These are phyloP conservation scores for Conopomorpha cramerella DNA, from an alignment of 1,140 invertebrate species.

Conservation along the genomic window DNA sequence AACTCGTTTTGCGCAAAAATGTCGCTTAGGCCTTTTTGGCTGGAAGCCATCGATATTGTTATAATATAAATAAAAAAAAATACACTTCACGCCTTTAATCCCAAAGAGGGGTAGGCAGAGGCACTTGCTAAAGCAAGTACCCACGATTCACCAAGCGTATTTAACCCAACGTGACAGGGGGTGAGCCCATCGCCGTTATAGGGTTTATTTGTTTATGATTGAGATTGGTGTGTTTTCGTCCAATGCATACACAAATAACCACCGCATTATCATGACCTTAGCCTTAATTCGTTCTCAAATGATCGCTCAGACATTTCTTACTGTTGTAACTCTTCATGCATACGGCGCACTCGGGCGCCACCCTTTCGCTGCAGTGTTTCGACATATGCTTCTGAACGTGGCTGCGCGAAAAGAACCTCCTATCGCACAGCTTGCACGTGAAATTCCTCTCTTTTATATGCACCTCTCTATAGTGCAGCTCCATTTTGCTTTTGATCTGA, in stretches of 20 bases:
- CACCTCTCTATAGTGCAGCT: constrained; percentile 37
- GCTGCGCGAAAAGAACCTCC: constrained; percentile 34
- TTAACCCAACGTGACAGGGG: too few relatives aligned
- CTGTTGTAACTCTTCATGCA: constrained; percentile 66
- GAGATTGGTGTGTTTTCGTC: too few relatives aligned
- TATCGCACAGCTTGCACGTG: constrained; percentile 32
- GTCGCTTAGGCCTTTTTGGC: too few relatives aligned
- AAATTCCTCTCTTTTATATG: constrained; percentile 40
- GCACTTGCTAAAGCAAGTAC: too few relatives aligned
- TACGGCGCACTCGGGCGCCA: constrained; percentile 69
- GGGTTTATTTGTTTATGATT: too few relatives aligned
- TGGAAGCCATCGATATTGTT: too few relatives aligned
- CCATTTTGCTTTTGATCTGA: constrained; percentile 36
- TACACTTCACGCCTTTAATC: too few relatives aligned
- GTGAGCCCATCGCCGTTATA: too few relatives aligned
- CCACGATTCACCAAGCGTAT: too few relatives aligned
- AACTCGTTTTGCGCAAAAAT: too few relatives aligned
- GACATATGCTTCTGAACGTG: constrained; percentile 53
- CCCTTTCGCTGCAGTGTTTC: constrained; percentile 69
- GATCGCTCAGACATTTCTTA: constrained; percentile 43
- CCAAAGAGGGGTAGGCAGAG: too few relatives aligned
- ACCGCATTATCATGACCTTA: neutral
- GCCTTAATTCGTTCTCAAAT: constrained; percentile 52
- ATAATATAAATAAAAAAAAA: too few relatives aligned
- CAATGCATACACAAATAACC: neutral